phyloP scores from a whole-genome alignment of 2,113 vertebrate genomes.

The Onychostoma macrolepis region DNA sequence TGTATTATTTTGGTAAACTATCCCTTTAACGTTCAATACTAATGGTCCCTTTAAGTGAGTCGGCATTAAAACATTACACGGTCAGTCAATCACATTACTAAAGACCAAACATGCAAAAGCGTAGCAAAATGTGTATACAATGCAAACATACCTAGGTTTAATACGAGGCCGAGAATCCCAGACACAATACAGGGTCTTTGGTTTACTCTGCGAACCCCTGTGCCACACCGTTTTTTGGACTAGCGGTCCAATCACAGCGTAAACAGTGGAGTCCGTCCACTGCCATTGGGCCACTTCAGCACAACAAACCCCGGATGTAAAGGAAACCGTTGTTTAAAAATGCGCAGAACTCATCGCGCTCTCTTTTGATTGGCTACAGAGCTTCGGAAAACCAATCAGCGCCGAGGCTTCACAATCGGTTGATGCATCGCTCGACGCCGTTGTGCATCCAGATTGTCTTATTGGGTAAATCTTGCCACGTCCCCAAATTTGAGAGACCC shows the following conservation, averaged over 20 bases:
- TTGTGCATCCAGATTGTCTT: conserved; percentile 2
- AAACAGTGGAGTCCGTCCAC: neutral
- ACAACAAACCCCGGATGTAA: conserved; percentile 4
- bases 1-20: neutral
- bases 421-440: neutral
- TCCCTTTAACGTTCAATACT: neutral
- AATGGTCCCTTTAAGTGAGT: neutral
- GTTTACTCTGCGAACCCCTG: conserved; percentile 35
- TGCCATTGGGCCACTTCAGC: conserved; percentile 55
- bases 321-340: neutral
- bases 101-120: neutral
- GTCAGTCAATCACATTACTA: neutral
- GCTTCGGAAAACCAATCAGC: neutral
- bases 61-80: neutral
- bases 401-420: neutral
- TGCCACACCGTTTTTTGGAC: neutral
- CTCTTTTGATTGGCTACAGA: conserved; percentile 3
- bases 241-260: conserved; percentile 34
- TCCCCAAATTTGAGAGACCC: conserved; percentile 55
- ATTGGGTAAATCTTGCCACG: conserved; percentile 60
- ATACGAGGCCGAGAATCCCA: neutral
- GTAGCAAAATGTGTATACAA: neutral
- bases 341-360: neutral
- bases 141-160: neutral
- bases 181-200: neutral